These are phyloP conservation scores for Centropristis striata DNA, from an alignment of 2,113 vertebrate species.

Conservation along the genomic window DNA sequence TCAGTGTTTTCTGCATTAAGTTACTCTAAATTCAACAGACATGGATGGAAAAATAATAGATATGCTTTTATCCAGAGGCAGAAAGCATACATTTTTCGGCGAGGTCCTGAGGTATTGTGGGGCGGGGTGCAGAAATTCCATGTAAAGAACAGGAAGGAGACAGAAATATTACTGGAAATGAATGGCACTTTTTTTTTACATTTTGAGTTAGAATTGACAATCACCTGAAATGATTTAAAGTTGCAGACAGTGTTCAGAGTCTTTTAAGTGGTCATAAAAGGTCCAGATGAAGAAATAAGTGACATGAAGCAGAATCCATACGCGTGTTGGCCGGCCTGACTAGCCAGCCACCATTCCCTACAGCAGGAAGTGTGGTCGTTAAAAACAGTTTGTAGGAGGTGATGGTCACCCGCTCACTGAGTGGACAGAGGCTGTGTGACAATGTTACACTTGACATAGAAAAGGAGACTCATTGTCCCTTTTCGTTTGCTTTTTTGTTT, in stretches of 20 bases:
- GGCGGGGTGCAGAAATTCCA: conserved; percentile 41
- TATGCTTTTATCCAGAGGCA: conserved; percentile 41
- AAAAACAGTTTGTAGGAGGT: conserved; percentile 29
- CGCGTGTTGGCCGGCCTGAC: neutral
- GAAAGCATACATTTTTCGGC: conserved; percentile 53
- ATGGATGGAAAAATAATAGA: conserved; percentile 51
- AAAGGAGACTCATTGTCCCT: conserved; percentile 19
- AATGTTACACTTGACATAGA: conserved; percentile 37
- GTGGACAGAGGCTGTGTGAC: conserved; percentile 32
- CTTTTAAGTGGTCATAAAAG: conserved; percentile 66
- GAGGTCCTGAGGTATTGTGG: conserved; percentile 74
- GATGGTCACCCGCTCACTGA: conserved; percentile 21
- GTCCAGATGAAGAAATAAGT: conserved; percentile 25
- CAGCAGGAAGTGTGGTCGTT: conserved; percentile 33
- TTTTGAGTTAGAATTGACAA: conserved; percentile 42
- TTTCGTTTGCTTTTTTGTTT: conserved; percentile 18
- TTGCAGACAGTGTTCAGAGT: conserved; percentile 47
- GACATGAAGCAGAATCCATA: conserved; percentile 20
- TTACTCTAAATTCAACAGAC: conserved; percentile 55
- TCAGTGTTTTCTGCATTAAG: conserved; percentile 48
- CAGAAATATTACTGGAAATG: conserved; percentile 52
- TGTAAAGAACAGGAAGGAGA: conserved; percentile 39
- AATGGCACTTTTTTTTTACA: conserved; percentile 74
- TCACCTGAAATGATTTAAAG: conserved; percentile 49
- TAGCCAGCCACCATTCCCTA: conserved; percentile 25